Evolutionary conservation across 2,797 vertebrate species (phyloP).

Genomic region (Sebastes hubbsi): DNA sequence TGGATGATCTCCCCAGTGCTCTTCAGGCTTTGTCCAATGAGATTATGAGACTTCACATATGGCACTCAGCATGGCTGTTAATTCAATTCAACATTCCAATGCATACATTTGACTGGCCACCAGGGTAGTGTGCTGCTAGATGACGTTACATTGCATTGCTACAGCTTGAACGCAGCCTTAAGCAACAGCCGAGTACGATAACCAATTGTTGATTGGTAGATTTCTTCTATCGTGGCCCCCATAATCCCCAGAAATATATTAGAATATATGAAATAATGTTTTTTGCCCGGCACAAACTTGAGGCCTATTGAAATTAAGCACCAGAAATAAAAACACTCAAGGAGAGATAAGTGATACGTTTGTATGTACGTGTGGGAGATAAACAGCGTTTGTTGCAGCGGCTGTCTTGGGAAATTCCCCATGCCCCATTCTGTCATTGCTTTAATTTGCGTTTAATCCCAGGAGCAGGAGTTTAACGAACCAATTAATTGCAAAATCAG

Average conservation of each 20-base stretch:
- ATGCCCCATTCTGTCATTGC: constrained; percentile 33
- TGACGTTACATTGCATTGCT: neutral
- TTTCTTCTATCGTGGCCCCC: neutral
- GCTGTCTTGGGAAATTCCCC: constrained; percentile 65
- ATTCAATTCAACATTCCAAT: neutral
- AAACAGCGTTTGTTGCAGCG: constrained; percentile 38
- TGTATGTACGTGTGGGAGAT: constrained; percentile 43
- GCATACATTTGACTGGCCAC: neutral
- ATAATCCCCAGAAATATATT: neutral
- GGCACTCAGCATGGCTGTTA: constrained; percentile 26
- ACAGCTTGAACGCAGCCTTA: neutral
- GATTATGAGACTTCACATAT: constrained; percentile 59
- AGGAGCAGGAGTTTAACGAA: constrained; percentile 70
- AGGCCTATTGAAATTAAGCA: neutral
- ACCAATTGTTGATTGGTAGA: neutral
- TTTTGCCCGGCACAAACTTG: neutral
- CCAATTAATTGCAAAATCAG: constrained; percentile 77
- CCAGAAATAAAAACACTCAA: constrained; percentile 12
- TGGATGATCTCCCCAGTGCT: constrained; percentile 32
- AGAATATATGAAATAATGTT: neutral
- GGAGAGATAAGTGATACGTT: constrained; percentile 28
- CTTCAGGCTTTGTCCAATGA: constrained; percentile 46
- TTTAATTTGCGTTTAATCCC: constrained; percentile 74
- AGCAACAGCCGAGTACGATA: neutral
- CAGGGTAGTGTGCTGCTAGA: neutral